Evolutionary conservation across 2,888 invertebrate species (phyloP).

Genomic region (Ischnura elegans): DNA sequence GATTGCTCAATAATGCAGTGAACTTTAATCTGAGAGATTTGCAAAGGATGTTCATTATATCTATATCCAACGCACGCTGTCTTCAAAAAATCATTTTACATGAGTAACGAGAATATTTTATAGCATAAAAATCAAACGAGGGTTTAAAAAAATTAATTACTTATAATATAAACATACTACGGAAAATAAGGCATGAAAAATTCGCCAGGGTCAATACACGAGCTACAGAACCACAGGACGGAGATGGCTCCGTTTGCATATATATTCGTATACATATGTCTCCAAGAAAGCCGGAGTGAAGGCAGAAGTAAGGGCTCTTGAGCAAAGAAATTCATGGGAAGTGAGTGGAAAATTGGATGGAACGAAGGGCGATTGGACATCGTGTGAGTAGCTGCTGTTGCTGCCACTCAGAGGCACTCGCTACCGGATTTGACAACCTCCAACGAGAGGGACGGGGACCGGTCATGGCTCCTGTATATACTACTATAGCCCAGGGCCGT

Average conservation of each 20-base stretch:
- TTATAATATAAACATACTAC: too few species aligned
- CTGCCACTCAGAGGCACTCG: constrained; percentile 14
- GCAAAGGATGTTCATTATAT: too few species aligned
- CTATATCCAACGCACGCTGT: too few species aligned
- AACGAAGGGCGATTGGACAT: not conserved
- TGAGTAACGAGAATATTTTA: too few species aligned
- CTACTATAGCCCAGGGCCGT: not conserved
- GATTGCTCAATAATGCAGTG: too few species aligned
- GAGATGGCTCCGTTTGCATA: not conserved
- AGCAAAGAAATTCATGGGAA: constrained; percentile 33
- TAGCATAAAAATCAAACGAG: too few species aligned
- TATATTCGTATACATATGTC: not conserved
- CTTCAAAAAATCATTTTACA: too few species aligned
- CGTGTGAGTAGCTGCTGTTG: constrained; percentile 31
- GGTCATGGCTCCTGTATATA: not conserved
- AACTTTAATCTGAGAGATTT: too few species aligned
- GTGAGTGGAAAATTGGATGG: constrained; percentile 38
- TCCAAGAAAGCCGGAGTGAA: not conserved
- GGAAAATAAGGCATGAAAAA: not conserved
- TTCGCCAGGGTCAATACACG: not conserved
- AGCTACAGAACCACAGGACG: not conserved
- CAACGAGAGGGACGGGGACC: not conserved
- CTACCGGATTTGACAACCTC: not conserved
- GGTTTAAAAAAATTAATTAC: too few species aligned
- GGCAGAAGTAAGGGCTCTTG: not conserved